phyloP scores from a whole-genome alignment of 2,797 vertebrate species.

The Melanotaenia maccullochi region DNA sequence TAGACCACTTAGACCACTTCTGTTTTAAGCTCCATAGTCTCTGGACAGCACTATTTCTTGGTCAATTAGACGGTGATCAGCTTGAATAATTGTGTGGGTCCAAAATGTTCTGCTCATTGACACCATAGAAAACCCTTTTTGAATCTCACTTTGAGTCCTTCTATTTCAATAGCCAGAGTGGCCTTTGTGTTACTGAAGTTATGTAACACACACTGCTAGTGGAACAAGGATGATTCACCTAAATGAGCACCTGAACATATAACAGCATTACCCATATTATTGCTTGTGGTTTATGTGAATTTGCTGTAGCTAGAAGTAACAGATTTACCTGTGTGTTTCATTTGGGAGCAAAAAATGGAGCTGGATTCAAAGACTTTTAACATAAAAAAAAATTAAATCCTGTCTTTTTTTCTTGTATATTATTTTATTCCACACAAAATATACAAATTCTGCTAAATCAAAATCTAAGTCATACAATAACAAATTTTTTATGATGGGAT shows the following conservation, averaged over 20 bases:
- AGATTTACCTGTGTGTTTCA: neutral
- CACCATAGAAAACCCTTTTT: slow-evolving; percentile 18
- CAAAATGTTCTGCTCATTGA: slow-evolving; percentile 43
- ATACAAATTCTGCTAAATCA: neutral
- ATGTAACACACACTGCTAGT: slow-evolving; percentile 41
- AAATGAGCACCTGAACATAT: slow-evolving; percentile 49
- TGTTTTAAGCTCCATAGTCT: slow-evolving; percentile 22
- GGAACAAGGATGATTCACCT: slow-evolving; percentile 55
- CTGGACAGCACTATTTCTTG: slow-evolving; percentile 14
- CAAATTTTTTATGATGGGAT: neutral
- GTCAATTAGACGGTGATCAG: slow-evolving; percentile 47
- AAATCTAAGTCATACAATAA: neutral
- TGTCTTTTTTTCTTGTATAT: neutral
- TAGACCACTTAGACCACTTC: slow-evolving; percentile 9
- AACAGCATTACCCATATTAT: slow-evolving; percentile 24
- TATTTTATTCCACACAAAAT: neutral
- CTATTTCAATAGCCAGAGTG: slow-evolving; percentile 30
- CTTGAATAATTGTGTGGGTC: slow-evolving; percentile 42
- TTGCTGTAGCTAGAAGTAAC: neutral
- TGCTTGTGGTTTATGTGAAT: slow-evolving; percentile 10
- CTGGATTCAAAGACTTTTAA: neutral
- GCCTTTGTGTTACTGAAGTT: slow-evolving; percentile 38
- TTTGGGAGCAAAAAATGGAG: neutral
- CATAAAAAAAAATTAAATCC: neutral
- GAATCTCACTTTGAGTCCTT: slow-evolving; percentile 10